A percentile compares a stretch with the other conserved stretches of the same genome.
phyloP scores from a whole-genome alignment of 2,888 invertebrate genomes.

The Cetonia aurata region DNA sequence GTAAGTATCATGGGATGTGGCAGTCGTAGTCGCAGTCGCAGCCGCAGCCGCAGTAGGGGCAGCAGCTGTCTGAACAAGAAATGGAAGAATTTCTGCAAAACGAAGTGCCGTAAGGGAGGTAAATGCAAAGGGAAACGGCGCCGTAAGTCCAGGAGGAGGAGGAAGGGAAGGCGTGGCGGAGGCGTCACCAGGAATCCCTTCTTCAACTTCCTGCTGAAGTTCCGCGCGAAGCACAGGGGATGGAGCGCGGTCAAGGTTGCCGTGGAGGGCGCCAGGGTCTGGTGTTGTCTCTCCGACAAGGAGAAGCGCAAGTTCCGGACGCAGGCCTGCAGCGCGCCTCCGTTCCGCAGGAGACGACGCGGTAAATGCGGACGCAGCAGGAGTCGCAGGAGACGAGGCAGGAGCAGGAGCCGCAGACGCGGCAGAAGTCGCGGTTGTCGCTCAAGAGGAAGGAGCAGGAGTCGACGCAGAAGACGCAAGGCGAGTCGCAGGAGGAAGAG shows the following conservation, averaged over 20 bases:
- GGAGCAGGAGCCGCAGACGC: constrained; percentile 57
- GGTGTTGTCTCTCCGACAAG: constrained; percentile 55
- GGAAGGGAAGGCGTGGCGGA: constrained; percentile 18
- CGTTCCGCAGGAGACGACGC: constrained; percentile 46
- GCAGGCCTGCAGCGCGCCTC: constrained; percentile 51
- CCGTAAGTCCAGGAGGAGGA: background rate
- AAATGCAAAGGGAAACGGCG: background rate
- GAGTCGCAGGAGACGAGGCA: constrained; percentile 27
- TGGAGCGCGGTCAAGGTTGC: constrained; percentile 58
- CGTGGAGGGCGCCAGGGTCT: constrained; percentile 58
- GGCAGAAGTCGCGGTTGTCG: constrained; percentile 53
- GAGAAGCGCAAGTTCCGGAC: constrained; percentile 50
- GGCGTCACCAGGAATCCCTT: constrained; percentile 56
- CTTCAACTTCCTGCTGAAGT: constrained; percentile 58
- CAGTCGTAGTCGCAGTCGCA: constrained; percentile 3
- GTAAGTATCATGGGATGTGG: constrained; percentile 9
- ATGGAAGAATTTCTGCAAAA: constrained; percentile 15
- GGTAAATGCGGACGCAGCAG: constrained; percentile 6
- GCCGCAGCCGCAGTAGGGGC: constrained; percentile 7
- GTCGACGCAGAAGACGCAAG: constrained; percentile 55
- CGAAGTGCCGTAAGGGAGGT: constrained; percentile 8
- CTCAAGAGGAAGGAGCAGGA: constrained; percentile 57
- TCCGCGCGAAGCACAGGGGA: constrained; percentile 55
- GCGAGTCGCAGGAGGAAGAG: constrained; percentile 55
- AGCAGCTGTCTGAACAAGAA: constrained; percentile 12